phyloP scores from a whole-genome alignment of 2,888 invertebrate genomes.

The Embidobia sp. region DNA sequence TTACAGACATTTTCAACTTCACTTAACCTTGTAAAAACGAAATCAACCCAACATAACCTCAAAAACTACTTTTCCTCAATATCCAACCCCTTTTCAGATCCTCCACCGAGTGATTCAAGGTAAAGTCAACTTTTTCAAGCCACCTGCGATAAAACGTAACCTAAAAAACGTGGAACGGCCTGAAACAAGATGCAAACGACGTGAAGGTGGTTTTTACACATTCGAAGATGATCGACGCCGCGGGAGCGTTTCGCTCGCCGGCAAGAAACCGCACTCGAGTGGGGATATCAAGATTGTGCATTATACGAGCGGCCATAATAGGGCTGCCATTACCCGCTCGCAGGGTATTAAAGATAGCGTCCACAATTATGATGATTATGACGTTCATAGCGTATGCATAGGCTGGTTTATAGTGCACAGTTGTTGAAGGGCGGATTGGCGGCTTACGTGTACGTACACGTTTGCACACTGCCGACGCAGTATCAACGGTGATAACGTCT shows the following conservation, averaged over 20 bases:
- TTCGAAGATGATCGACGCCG: constrained; percentile 9
- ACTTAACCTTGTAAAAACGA: too few species aligned
- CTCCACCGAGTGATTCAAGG: too few species aligned
- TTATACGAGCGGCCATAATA: constrained; percentile 79
- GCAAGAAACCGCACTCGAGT: constrained; percentile 52
- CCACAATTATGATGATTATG: constrained; percentile 78
- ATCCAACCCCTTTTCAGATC: too few species aligned
- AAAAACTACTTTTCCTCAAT: too few species aligned
- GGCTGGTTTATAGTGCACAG: too few species aligned
- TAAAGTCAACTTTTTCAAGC: too few species aligned
- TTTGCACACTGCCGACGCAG: neutral
- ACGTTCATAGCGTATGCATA: constrained; percentile 66
- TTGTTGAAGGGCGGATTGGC: constrained; percentile 7
- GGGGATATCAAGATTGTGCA: constrained; percentile 79
- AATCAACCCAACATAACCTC: too few species aligned
- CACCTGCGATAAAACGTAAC: neutral
- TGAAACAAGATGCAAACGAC: constrained; percentile 31
- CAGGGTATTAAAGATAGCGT: constrained; percentile 78
- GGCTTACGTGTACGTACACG: neutral
- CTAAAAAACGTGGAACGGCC: neutral
- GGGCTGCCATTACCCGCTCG: constrained; percentile 75
- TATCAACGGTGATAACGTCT: constrained; percentile 57
- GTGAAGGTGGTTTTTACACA: constrained; percentile 13
- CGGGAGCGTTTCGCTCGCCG: constrained; percentile 24
- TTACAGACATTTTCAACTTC: too few species aligned